Percentiles rank a stretch among this genome's conserved stretches.
These are phyloP conservation scores for Oreochromis spilurus DNA, from an alignment of 2,113 vertebrate genomes.

Conservation along the genomic window DNA sequence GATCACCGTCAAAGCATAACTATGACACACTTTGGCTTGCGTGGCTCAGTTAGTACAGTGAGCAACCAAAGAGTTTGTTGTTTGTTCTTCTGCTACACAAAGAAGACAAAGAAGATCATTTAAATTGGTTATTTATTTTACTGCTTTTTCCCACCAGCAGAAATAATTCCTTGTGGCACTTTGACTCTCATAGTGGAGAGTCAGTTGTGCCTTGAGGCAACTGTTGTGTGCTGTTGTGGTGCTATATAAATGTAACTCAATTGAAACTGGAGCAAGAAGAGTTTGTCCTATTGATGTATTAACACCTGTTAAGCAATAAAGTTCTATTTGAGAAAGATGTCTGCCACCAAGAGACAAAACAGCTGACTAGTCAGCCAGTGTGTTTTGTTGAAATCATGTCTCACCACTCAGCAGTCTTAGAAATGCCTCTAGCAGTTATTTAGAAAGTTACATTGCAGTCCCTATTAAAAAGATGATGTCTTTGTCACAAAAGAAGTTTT, in stretches of 20 bases:
- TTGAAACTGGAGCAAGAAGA: background rate
- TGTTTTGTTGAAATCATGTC: background rate
- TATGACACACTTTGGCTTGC: background rate
- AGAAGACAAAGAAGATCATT: fast-evolving
- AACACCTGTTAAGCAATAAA: background rate
- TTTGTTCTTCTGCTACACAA: background rate
- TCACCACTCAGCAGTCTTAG: background rate
- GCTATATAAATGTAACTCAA: background rate
- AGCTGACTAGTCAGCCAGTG: background rate
- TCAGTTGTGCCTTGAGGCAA: background rate
- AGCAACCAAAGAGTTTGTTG: background rate
- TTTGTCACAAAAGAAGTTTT: background rate
- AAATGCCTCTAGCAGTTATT: background rate
- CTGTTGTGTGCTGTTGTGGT: background rate
- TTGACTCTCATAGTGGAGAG: background rate
- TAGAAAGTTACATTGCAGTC: background rate
- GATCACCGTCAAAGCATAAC: background rate
- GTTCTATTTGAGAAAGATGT: background rate
- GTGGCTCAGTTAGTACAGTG: background rate
- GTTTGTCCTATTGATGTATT: background rate
- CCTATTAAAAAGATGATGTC: background rate
- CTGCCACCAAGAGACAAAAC: background rate
- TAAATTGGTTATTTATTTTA: background rate
- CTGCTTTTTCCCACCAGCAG: fast-evolving
- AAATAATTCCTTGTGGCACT: background rate